Base-by-base conservation (phyloP, 2,888 invertebrate genomes). In the Tenthredo scrophulariae region DNA sequence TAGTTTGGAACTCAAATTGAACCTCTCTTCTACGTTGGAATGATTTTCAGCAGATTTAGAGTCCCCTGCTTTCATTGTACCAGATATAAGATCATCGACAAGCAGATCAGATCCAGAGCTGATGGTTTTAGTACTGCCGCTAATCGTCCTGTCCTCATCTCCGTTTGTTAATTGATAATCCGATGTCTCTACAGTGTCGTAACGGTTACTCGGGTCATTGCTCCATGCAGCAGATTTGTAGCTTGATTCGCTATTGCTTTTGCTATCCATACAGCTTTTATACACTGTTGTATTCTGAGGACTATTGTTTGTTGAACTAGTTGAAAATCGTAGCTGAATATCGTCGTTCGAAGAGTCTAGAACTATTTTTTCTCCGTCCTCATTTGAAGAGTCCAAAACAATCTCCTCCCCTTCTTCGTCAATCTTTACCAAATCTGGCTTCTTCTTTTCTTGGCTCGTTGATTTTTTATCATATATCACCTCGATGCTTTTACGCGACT, bases 331-430 rank as follows among this genome's bases (percentile, higher is more conserved):
- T 18, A 82, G 82, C 62, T 85, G 86, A 22, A 84, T 82, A 18
- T 85, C 86, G 6, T 88, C 88, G 9, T 87, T 83, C 22, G 88
- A 87, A 7, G 85, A 85, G n/a, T 84, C 84, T 62, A 87, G 85
- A 33, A 86, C 26, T 10, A 26, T 85, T 54, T 82, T 82, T 65
- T 74, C 84, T 82, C 33, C 83, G 18, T 91, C 84, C 65, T 91
- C 91, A 26, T 90, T 89, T 0, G 91, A 91, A 0, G 90, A 89
- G 67, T 90, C 91, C 40, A 91, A 84, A 0, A 92, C 87, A 4
- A 91, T 90, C 46, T 90, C 90, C 18, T 92, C 91, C 1, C 89
- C 89, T 1, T 91, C 91, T 75, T 92, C 92, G 46, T 90, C 90
- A 10, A 92, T 91, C 77, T 92, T 91, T 1, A 93, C 91, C n/a